These are phyloP conservation scores for Eospalax fontanierii DNA, from an alignment of 2,797 vertebrate species.

Conservation along the genomic window DNA sequence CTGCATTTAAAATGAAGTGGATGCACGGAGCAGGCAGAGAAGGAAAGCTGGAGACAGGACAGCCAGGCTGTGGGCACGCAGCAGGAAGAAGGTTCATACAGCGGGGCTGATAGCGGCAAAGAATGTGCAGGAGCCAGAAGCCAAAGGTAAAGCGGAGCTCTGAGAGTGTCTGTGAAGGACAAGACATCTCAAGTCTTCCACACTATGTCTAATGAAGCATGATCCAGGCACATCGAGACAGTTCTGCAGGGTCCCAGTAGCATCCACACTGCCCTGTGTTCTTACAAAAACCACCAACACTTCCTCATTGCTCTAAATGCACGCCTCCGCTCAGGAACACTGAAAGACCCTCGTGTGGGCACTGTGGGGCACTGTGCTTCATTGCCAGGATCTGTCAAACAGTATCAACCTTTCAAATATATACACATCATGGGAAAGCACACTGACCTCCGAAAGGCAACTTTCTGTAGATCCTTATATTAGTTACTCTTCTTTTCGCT, in stretches of 20 bases:
- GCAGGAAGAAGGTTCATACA: neutral
- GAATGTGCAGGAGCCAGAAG: neutral
- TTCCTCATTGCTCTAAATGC: neutral
- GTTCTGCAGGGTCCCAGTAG: neutral
- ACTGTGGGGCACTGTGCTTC: neutral
- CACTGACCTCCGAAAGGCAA: neutral
- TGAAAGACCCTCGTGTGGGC: neutral
- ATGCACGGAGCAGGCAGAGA: neutral
- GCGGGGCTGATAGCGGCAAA: fast-evolving
- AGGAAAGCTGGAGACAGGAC: neutral
- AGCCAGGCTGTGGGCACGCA: neutral
- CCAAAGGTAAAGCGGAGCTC: neutral
- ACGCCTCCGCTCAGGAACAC: neutral
- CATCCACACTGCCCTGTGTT: neutral
- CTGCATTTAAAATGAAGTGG: neutral
- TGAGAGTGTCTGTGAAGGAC: neutral
- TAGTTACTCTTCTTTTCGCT: neutral
- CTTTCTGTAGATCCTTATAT: neutral
- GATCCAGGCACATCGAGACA: neutral
- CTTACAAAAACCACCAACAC: neutral
- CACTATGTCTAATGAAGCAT: no score
- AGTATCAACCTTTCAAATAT: neutral
- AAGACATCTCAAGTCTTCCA: neutral
- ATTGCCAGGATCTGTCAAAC: neutral
- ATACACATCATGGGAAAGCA: neutral